Evolutionary conservation across 2,888 invertebrate genomes (phyloP).

Genomic region (Phoronis australis): DNA sequence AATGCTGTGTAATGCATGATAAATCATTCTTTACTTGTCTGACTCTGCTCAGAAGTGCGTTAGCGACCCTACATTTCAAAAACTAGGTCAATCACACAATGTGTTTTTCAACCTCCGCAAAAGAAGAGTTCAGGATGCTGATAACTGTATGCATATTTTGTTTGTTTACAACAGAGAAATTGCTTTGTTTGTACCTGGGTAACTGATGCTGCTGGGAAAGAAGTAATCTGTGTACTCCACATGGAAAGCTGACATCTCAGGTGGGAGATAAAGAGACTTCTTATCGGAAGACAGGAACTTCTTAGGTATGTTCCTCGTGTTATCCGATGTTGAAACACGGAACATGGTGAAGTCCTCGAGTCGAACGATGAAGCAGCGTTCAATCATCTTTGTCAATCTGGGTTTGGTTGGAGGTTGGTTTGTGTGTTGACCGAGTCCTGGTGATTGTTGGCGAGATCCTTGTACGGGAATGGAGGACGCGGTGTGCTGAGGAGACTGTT

Average conservation of each 20-base stretch:
- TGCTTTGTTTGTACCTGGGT: conserved; percentile 40
- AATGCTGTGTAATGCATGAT: no score
- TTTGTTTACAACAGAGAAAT: no score
- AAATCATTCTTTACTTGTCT: no score
- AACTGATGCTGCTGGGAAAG: conserved; percentile 70
- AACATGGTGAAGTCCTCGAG: conserved; percentile 88
- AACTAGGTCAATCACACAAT: no score
- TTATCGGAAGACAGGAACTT: conserved; percentile 64
- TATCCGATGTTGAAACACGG: conserved; percentile 68
- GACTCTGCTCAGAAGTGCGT: no score
- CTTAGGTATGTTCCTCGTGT: conserved; percentile 60
- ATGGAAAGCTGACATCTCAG: conserved; percentile 86
- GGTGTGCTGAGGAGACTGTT: conserved; percentile 5
- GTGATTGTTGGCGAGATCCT: background rate
- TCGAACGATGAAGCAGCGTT: conserved; percentile 81
- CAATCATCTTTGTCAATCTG: conserved; percentile 64
- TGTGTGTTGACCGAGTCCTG: background rate
- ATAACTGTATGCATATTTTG: no score
- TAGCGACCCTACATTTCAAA: no score
- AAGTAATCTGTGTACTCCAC: conserved; percentile 89
- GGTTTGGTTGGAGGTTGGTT: no score
- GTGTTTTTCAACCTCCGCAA: no score
- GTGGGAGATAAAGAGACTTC: conserved; percentile 75
- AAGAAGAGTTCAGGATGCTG: no score
- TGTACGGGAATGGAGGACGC: conserved; percentile 6